A percentile compares a stretch with the other conserved stretches of the same genome.
Conservation (phyloP, 2,888 invertebrate genomes). For the Cantharis nigra region DNA sequence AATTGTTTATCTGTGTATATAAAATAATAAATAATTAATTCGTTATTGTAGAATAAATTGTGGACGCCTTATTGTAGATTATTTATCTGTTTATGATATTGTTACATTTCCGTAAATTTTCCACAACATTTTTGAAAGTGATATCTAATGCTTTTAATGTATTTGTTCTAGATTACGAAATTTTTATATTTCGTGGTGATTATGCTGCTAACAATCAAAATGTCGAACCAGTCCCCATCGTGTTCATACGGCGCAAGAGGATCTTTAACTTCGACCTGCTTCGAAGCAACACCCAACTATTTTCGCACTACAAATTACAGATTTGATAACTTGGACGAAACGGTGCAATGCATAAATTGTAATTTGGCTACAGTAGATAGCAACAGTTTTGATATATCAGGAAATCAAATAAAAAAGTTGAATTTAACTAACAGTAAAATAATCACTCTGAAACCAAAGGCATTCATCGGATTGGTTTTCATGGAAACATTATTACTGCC, state of each 20-base stretch:
- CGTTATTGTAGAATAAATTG: too few species aligned
- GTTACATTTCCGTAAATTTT: not conserved
- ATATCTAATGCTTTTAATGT: not conserved
- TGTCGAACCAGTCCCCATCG: slow-evolving; percentile 38
- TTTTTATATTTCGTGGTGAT: not conserved
- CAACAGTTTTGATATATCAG: slow-evolving; percentile 51
- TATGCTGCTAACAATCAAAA: not conserved
- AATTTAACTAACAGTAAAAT: slow-evolving; percentile 46
- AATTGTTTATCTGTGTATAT: too few species aligned
- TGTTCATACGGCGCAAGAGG: slow-evolving; percentile 53
- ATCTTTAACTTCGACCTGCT: slow-evolving; percentile 52
- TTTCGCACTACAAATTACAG: slow-evolving; percentile 51
- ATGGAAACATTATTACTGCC: slow-evolving; percentile 44
- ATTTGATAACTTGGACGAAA: slow-evolving; percentile 54
- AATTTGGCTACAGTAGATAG: slow-evolving; percentile 43
- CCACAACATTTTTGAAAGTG: not conserved
- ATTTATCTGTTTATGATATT: not conserved
- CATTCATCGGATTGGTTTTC: slow-evolving; percentile 52
- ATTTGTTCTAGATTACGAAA: slow-evolving; percentile 1
- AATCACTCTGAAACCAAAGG: slow-evolving; percentile 41
- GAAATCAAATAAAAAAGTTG: slow-evolving; percentile 49
- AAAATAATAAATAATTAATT: too few species aligned
- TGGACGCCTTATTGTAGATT: too few species aligned
- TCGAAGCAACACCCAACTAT: slow-evolving; percentile 48
- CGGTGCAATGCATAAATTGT: slow-evolving; percentile 49